phyloP scores from a whole-genome alignment of 2,888 invertebrate genomes.

The Xestia c-nigrum region DNA sequence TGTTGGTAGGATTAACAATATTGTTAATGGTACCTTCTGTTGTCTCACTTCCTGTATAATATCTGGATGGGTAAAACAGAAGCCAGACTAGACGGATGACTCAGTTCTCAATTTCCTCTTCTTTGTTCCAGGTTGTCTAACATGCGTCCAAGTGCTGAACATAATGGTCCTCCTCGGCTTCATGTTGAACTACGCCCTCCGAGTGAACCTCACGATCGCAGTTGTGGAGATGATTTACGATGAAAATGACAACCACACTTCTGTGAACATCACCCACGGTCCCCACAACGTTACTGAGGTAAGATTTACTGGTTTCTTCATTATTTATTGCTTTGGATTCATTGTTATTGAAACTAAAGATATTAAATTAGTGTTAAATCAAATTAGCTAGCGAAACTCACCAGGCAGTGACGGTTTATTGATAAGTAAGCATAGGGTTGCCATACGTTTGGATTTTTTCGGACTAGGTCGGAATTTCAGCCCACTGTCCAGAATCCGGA shows the following conservation, averaged over 20 bases:
- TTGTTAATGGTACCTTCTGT: no score
- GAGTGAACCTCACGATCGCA: constrained; percentile 96
- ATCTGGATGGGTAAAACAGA: no score
- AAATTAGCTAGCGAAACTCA: background rate
- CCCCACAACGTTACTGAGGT: constrained; percentile 85
- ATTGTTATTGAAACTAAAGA: background rate
- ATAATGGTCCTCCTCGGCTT: constrained; percentile 96
- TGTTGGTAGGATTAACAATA: no score
- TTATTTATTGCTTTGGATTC: constrained; percentile 31
- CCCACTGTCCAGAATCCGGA: no score
- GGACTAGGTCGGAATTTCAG: no score
- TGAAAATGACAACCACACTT: constrained; percentile 74
- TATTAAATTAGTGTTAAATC: background rate
- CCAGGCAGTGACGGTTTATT: background rate
- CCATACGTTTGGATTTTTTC: no score
- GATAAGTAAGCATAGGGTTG: background rate
- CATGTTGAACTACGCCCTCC: constrained; percentile 97
- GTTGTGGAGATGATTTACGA: constrained; percentile 95
- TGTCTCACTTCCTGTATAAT: no score
- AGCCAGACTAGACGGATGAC: no score
- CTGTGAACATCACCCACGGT: constrained; percentile 73
- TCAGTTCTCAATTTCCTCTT: background rate
- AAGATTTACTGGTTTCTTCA: constrained; percentile 36
- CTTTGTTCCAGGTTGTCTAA: constrained; percentile 91
- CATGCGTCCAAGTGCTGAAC: constrained; percentile 95